Evolutionary conservation across 2,113 vertebrate genomes (phyloP), one percentile per base, ranked within the genome.

Genomic region (Catharus bicknelli): DNA sequence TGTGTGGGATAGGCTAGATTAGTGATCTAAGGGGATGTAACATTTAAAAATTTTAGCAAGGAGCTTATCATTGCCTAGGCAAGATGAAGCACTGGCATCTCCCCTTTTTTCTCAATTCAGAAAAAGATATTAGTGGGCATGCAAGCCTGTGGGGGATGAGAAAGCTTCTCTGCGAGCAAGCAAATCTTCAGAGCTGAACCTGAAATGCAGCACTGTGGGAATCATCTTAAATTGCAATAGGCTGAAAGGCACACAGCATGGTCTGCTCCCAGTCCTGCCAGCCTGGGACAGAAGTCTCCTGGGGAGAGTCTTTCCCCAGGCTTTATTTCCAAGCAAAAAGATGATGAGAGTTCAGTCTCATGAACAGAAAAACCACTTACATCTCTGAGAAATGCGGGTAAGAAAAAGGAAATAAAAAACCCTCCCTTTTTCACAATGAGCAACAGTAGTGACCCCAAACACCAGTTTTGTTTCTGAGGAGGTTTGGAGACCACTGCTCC

Each of bases 11-110:
- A 32, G 18, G 72, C 38, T 72, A 9, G 26, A 74, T 81, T 72
- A 83, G 42, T 7, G 32, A 61, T 84, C 78, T 79, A 84, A 76
- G 83, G 32, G 32, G 32, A 59, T 74, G 30, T 63, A 85, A 91
- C 30, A 91, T 68, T 93, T 67, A 63, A 76, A 90, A 69, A 57
- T 51, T 91, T 72, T 57, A 70, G n/a, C 57, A 91, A 93, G 47
- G 32, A 66, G 53, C 29, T 96, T 95, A 95, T 92, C 43, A 4
- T 86, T 93, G 54, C 58, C 47, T 58, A 69, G 58, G 50, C 23
- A 73, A 83, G 51, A 75, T n/a, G 78, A 96, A 95, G 32, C 51
- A 83, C 55, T 83, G 36, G 45, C 48, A 66, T 43, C 72, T 53
- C 64, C 68, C 42, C 58, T 77, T 88, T 77, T 47, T 48, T 42